A percentile compares a stretch with the other conserved stretches of the same genome.
phyloP scores from a whole-genome alignment of 2,113 vertebrate genomes.

The Hystrix cristata region DNA sequence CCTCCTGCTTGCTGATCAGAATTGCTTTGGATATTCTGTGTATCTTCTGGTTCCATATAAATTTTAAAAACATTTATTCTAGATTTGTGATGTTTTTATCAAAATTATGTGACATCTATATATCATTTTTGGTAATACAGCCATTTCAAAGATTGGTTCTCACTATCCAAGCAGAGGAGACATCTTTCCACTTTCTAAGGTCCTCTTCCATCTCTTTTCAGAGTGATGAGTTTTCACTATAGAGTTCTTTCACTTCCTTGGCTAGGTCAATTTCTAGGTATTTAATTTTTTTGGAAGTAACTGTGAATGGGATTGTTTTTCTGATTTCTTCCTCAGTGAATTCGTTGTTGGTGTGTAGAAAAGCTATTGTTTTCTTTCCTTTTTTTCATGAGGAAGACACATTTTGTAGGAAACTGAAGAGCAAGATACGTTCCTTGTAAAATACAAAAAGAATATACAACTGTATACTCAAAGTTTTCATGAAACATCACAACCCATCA shows the following conservation, averaged over 20 bases:
- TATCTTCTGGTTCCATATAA: background rate
- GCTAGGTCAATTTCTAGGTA: background rate
- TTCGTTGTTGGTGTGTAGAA: background rate
- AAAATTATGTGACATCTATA: background rate
- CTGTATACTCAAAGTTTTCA: background rate
- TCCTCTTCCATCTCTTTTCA: background rate
- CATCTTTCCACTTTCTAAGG: background rate
- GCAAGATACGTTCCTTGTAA: background rate
- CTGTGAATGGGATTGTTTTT: background rate
- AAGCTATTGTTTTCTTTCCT: background rate
- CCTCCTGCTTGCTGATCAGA: background rate
- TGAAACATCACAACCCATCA: background rate
- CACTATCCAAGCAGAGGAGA: background rate
- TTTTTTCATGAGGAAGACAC: background rate
- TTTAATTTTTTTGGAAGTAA: background rate
- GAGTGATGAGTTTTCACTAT: background rate
- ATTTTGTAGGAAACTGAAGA: slow-evolving; percentile 44
- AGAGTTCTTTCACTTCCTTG: background rate
- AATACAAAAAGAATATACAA: slow-evolving; percentile 38
- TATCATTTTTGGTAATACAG: background rate
- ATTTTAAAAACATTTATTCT: background rate
- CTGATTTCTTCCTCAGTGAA: background rate
- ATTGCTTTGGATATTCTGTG: background rate
- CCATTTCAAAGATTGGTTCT: background rate
- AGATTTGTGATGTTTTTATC: background rate